A percentile compares a stretch with the other conserved stretches of the same genome.
Evolutionary conservation across 1,140 invertebrate genomes (phyloP).

Genomic region (Manduca sexta): DNA sequence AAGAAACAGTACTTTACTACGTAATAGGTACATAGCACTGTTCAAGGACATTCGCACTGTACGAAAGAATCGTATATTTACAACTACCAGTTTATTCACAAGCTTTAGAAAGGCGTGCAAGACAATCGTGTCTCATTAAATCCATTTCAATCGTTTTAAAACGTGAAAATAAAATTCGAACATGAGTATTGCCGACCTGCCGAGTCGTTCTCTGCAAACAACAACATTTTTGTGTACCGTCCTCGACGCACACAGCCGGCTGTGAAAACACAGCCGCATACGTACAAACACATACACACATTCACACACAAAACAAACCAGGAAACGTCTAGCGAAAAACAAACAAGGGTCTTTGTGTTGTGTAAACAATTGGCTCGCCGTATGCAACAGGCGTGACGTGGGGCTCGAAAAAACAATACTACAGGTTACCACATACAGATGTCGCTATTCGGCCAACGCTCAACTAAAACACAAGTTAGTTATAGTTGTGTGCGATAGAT

Average conservation of each 20-base stretch:
- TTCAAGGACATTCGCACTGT: too few relatives aligned
- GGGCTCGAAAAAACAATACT: conserved; percentile 39
- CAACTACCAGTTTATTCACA: too few relatives aligned
- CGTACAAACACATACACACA: conserved; percentile 40
- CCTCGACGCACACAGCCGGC: conserved; percentile 47
- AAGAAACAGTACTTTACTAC: too few relatives aligned
- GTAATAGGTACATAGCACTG: too few relatives aligned
- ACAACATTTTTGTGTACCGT: conserved; percentile 63
- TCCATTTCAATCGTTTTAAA: too few relatives aligned
- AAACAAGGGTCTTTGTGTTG: conserved; percentile 71
- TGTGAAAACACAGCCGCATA: conserved; percentile 49
- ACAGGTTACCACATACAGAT: conserved; percentile 49
- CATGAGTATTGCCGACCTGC: conserved; percentile 54
- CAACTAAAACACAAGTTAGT: conserved; percentile 15
- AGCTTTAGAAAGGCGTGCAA: too few relatives aligned
- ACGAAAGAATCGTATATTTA: too few relatives aligned
- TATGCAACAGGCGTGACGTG: conserved; percentile 69
- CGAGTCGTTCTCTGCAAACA: conserved; percentile 45
- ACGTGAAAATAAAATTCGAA: too few relatives aligned
- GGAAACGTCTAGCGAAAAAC: conserved; percentile 72
- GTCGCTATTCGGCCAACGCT: conserved; percentile 25
- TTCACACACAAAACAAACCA: conserved; percentile 70
- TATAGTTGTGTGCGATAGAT: conserved; percentile 25
- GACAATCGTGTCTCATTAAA: too few relatives aligned
- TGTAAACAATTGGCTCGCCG: conserved; percentile 66